Evolutionary conservation across 1,140 invertebrate genomes (phyloP).

Genomic region (Lucilia sericata): DNA sequence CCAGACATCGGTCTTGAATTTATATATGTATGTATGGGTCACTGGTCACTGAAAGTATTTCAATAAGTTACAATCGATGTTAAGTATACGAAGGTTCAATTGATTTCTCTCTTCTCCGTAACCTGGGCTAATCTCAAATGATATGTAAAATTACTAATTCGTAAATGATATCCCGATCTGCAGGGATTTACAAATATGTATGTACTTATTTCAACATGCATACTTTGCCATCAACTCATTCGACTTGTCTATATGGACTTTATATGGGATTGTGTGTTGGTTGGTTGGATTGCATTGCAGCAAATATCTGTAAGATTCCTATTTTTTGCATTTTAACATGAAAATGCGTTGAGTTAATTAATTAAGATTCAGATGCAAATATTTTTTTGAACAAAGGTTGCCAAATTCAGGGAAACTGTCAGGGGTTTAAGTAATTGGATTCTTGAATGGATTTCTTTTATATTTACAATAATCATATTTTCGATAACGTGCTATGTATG

Average conservation of each 20-base stretch:
- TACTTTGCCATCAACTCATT: background rate
- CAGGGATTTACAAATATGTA: background rate
- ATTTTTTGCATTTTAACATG: slow-evolving; percentile 31
- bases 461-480: no score
- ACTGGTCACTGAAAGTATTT: no score
- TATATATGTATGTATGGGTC: no score
- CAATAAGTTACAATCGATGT: no score
- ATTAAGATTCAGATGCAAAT: slow-evolving; percentile 45
- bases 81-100: no score
- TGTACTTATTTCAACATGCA: background rate
- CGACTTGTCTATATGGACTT: background rate
- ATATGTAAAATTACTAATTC: no score
- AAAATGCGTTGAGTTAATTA: slow-evolving; percentile 45
- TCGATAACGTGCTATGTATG: no score
- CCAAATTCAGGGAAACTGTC: background rate
- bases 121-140: no score
- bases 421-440: background rate
- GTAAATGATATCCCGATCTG: background rate
- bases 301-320: slow-evolving; percentile 8
- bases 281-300: background rate
- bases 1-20: no score
- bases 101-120: no score
- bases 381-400: background rate
- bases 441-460: no score
- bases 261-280: background rate